Base-by-base conservation (phyloP, 1,140 invertebrate species). In the Cydia amplana region DNA sequence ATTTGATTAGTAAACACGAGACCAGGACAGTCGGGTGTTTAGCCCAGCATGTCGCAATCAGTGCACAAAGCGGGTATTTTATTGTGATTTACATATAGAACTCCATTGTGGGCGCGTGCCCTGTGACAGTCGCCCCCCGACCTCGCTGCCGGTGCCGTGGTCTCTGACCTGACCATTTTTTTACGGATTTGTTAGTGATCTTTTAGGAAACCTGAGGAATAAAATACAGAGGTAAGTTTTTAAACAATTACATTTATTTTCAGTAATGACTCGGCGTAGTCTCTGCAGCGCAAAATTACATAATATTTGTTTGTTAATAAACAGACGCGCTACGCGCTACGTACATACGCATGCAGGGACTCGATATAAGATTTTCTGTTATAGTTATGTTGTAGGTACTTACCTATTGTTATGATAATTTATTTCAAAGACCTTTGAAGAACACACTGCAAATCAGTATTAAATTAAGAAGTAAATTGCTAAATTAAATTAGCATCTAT, bases 1-100 rank as follows among this genome's bases (percentile, higher is more conserved):
- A 28, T 70, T 40, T 36, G 65, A 40, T 70, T 64, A 12, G 60
- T 73, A 25, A 43, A 55, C 67, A 65, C 72, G 72, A 32, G 51
- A 73, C 77, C 78, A 79, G 82, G 84, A 83, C 84, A 82, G 77
- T 80, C 77, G 79, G 77, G 84, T 91, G 88, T 82, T 86, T 87
- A 90, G 84, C 86, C 82, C 83, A 84, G 82, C 88, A 85, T 92
- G 90, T 90, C 87, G 90, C 85, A 91, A 91, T 90, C 85, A 87
- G 79, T 81, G 81, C 75, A 92, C 90, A 91, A 91, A 88, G 87
- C 87, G 83, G 84, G 83, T 89, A 90, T 89, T 90, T 92, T 89
- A 91, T 90, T 90, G 88, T 91, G 87, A 90, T 89, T 89, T 89
- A 87, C 87, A 92, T 86, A 88, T 85, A 85, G 85, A 86, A 86